Percentiles rank a stretch among this genome's conserved stretches.
Conservation (phyloP, 2,888 invertebrate species). For the Idaea straminata region DNA sequence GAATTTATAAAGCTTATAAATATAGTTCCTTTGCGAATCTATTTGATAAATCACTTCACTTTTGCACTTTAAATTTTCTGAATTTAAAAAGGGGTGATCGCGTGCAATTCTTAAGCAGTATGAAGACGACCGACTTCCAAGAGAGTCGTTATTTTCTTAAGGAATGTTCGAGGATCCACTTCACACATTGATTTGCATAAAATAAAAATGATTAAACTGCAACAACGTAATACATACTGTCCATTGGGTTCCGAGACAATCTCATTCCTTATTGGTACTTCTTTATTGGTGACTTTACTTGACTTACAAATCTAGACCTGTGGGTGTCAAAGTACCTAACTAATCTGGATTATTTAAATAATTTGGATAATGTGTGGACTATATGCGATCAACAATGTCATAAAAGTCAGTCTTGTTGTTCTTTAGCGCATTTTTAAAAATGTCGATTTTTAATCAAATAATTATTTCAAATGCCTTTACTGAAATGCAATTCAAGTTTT, state of each 20-base stretch:
- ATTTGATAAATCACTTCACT: conserved; percentile 37
- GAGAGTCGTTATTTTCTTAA: conserved; percentile 61
- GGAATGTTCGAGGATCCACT: conserved; percentile 54
- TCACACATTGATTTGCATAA: conserved; percentile 60
- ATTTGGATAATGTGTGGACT: background rate
- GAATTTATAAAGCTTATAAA: conserved; percentile 64
- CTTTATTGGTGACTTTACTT: conserved; percentile 39
- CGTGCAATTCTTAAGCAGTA: conserved; percentile 37
- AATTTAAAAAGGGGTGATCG: conserved; percentile 36
- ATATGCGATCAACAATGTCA: background rate
- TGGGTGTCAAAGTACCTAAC: conserved; percentile 29
- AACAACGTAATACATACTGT: conserved; percentile 34
- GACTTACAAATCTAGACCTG: conserved; percentile 37
- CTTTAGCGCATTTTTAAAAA: background rate
- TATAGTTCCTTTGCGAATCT: conserved; percentile 43
- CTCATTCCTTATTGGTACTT: conserved; percentile 46
- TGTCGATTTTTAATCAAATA: background rate
- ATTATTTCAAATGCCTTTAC: background rate
- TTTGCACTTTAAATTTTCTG: conserved; percentile 40
- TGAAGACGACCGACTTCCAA: conserved; percentile 60
- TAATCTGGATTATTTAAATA: conserved; percentile 13
- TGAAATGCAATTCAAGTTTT: background rate
- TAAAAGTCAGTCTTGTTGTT: background rate
- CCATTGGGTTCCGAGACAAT: conserved; percentile 45
- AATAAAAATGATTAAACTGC: conserved; percentile 62